A percentile compares a stretch with the other conserved stretches of the same genome.
Evolutionary conservation across 2,888 invertebrate genomes (phyloP).

Genomic region (Chironomus riparius): DNA sequence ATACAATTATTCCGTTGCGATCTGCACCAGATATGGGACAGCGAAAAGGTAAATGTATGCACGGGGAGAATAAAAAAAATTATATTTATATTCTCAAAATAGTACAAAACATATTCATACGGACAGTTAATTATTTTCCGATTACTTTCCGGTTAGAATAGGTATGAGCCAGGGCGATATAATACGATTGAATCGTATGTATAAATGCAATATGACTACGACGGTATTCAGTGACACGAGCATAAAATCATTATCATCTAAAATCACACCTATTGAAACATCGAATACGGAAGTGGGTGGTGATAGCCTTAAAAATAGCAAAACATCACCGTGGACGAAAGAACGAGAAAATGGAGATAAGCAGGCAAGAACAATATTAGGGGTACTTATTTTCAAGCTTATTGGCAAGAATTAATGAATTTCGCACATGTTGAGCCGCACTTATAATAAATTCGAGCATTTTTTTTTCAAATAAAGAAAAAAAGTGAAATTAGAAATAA

Average conservation of each 20-base stretch:
- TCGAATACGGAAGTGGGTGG: not conserved
- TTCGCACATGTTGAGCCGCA: conserved; percentile 8
- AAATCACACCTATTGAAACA: not conserved
- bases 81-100: not conserved
- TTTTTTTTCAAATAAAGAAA: not conserved
- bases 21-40: conserved; percentile 36
- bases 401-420: conserved; percentile 7
- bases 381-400: conserved; percentile 20
- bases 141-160: not conserved
- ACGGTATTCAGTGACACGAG: no score
- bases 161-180: conserved; percentile 33
- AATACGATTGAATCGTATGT: conserved; percentile 34
- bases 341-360: not conserved
- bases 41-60: conserved; percentile 28
- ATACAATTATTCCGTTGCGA: not conserved
- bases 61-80: no score
- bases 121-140: conserved; percentile 19
- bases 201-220: conserved; percentile 30
- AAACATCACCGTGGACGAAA: not conserved
- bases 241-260: not conserved
- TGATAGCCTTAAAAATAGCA: not conserved
- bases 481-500: not conserved
- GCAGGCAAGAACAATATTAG: not conserved
- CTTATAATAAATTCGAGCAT: not conserved
- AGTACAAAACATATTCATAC: no score